Conservation (phyloP, 2,113 vertebrate genomes). For the Cervus canadensis region DNA sequence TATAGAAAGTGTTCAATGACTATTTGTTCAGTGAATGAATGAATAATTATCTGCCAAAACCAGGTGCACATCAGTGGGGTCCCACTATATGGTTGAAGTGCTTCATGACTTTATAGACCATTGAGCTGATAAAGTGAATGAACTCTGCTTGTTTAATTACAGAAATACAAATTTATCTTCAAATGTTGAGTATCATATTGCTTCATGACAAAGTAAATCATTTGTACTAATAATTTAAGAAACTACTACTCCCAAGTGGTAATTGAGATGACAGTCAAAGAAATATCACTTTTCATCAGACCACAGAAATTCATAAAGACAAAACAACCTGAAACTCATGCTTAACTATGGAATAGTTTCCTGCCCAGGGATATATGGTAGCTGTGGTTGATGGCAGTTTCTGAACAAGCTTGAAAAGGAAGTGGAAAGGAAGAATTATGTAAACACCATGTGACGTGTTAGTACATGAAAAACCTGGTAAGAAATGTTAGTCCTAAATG, state of each 20-base stretch:
- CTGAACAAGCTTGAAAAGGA: not conserved
- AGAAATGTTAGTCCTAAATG: not conserved
- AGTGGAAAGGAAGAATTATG: not conserved
- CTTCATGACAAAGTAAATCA: not conserved
- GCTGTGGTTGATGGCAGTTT: not conserved
- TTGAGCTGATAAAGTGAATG: not conserved
- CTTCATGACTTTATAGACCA: not conserved
- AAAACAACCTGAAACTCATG: not conserved
- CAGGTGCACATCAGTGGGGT: not conserved
- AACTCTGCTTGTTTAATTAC: constrained; percentile 27
- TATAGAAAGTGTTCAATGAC: not conserved
- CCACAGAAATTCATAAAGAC: not conserved
- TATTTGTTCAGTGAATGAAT: not conserved
- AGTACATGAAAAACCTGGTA: not conserved
- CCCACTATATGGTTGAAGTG: not conserved
- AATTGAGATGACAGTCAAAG: constrained; percentile 8
- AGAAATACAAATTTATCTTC: constrained; percentile 19
- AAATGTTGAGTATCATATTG: not conserved
- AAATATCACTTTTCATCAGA: constrained; percentile 34
- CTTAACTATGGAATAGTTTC: not conserved
- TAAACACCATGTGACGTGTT: not conserved
- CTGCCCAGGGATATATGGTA: not conserved
- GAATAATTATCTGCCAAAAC: not conserved
- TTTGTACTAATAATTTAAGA: constrained; percentile 43
- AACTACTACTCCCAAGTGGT: not conserved